Evolutionary conservation across 2,888 invertebrate genomes (phyloP), one percentile per base, ranked within the genome.

Genomic region (Liodrosophila aerea): DNA sequence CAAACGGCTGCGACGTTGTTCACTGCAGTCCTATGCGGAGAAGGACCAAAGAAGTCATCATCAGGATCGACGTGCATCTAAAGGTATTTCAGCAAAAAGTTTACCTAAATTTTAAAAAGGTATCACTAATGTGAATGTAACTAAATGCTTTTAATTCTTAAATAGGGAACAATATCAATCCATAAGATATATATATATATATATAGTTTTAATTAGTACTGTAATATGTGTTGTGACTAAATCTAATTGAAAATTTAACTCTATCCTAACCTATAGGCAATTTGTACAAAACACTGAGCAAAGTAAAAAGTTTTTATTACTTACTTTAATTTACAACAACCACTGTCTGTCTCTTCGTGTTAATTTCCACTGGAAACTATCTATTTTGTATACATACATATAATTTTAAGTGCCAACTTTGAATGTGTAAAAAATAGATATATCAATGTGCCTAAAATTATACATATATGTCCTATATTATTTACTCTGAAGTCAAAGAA

Each of bases 11-110:
- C 84, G 90, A 27, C 85, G 90, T 44, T 89, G 87, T 53, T 90
- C 90, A 3, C 57, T 90, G 18, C 89, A 90, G 59, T 89, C 89
- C 15, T 90, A 89, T 61, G 90, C 90, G 7, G 87, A 89, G 51
- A 70, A 70, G 34, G 69, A 70, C 15, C 69, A 70, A 44, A 53
- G 61, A 8, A 33, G 5, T 1, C 63, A 76, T 44, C 87, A 88
- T 51, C 86, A 80, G 67, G 89, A 89, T 72, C 81, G 88, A 12
- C 85, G 88, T 50, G 84, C 88, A 46, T 89, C 88, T 75, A 89
- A 89, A 89, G 88, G 89, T 89, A 88, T 87, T 87, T 77, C 83
- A 62, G 45, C 86, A 70, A 87, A 87, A 87, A 84, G 75, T 82
- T 85, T 88, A 75, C 85, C 85, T 69, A 88, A 88, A 72, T 87